A percentile compares a stretch with the other conserved stretches of the same genome.
phyloP scores from a whole-genome alignment of 2,888 invertebrate genomes.

The Drosophila monieri region DNA sequence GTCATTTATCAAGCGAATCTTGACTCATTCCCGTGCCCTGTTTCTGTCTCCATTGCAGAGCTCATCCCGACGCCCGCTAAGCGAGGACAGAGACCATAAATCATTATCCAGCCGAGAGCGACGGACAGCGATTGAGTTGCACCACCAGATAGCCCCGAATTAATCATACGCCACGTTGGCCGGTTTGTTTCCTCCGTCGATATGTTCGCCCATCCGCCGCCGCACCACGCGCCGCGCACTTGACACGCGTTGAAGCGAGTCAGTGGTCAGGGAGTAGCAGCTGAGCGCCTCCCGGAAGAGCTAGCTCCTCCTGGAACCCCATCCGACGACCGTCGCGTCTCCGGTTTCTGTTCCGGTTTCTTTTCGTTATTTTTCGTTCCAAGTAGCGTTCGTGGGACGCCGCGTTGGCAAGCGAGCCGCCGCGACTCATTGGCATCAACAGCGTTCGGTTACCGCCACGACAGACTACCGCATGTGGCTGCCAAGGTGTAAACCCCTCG shows the following conservation, averaged over 20 bases:
- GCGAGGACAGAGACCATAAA: constrained; percentile 62
- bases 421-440: constrained; percentile 5
- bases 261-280: constrained; percentile 5
- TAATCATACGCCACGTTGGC: constrained; percentile 67
- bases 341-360: constrained; percentile 3
- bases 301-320: constrained; percentile 5
- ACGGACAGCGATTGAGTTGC: constrained; percentile 52
- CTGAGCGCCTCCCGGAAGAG: constrained; percentile 10
- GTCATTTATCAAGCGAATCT: constrained; percentile 27
- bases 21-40: constrained; percentile 6
- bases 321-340: neutral
- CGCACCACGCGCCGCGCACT: constrained; percentile 74
- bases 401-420: neutral
- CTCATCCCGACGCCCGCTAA: constrained; percentile 53
- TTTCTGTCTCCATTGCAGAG: constrained; percentile 29
- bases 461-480: constrained; percentile 82
- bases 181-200: constrained; percentile 41
- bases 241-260: constrained; percentile 74
- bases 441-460: constrained; percentile 7
- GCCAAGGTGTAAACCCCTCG: constrained; percentile 65
- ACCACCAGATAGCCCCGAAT: constrained; percentile 34
- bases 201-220: constrained; percentile 69
- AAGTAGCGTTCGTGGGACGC: constrained; percentile 4
- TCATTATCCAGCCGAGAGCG: constrained; percentile 49
- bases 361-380: constrained; percentile 24